Evolutionary conservation across 2,888 invertebrate species (phyloP).

Genomic region (Linhomoeus sp.): DNA sequence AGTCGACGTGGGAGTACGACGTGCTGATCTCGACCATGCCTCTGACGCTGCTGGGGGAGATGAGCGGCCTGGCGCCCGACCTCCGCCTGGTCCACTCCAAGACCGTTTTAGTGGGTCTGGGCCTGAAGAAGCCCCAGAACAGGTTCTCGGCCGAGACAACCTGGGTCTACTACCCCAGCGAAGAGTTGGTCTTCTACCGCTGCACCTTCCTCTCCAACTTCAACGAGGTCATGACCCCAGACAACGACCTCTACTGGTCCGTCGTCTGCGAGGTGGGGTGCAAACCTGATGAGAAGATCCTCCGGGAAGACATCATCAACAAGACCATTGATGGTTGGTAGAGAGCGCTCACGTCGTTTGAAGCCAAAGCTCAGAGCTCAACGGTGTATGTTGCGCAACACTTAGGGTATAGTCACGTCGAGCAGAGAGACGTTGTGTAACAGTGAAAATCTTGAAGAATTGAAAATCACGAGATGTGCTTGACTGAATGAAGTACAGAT

Average conservation of each 20-base stretch:
- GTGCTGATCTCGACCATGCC: slow-evolving; percentile 15
- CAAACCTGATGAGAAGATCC: slow-evolving; percentile 7
- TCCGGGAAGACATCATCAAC: slow-evolving; percentile 8
- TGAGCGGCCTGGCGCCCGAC: slow-evolving; percentile 7
- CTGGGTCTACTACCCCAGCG: not conserved
- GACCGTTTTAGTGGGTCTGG: slow-evolving; percentile 13
- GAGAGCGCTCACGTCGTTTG: not conserved
- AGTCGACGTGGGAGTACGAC: slow-evolving; percentile 7
- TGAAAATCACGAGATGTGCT: too few species aligned
- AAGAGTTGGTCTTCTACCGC: slow-evolving; percentile 5
- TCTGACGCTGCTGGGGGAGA: slow-evolving; percentile 8
- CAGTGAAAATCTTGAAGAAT: too few species aligned
- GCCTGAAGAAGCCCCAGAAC: slow-evolving; percentile 11
- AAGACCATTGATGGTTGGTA: slow-evolving; percentile 9
- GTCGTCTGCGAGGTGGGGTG: slow-evolving; percentile 16
- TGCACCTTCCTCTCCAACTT: slow-evolving; percentile 19
- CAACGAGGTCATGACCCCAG: slow-evolving; percentile 13
- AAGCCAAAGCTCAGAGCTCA: not conserved
- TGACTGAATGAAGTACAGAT: too few species aligned
- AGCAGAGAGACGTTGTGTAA: too few species aligned
- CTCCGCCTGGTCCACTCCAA: slow-evolving; percentile 11
- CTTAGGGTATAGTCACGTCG: too few species aligned
- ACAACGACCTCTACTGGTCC: slow-evolving; percentile 13
- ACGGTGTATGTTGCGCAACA: too few species aligned
- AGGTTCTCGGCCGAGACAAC: slow-evolving; percentile 9